Percentiles rank a stretch among this genome's conserved stretches.
Evolutionary conservation across 92 coral and sea anemone genomes (phyloP).

Genomic region (Umimayanthus chanpuru): DNA sequence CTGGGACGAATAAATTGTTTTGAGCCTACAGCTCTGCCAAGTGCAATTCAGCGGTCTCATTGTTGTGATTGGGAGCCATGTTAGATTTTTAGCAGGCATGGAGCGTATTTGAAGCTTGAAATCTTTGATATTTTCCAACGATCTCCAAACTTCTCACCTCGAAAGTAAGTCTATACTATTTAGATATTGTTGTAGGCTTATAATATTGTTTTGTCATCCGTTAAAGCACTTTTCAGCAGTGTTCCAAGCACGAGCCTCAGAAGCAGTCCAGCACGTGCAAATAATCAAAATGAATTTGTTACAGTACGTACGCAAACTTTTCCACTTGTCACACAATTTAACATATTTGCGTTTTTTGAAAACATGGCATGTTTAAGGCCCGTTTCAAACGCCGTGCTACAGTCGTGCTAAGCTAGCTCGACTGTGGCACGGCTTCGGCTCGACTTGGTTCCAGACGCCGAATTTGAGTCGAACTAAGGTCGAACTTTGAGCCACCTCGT

Average conservation of each 20-base stretch:
- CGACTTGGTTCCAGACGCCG: no score
- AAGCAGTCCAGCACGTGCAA: no score
- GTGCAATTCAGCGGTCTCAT: conserved; percentile 12
- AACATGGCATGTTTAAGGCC: no score
- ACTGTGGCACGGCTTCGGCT: no score
- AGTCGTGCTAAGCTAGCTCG: no score
- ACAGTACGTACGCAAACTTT: no score
- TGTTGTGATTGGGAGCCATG: neutral
- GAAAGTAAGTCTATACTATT: neutral
- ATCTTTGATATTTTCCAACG: neutral
- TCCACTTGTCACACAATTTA: no score
- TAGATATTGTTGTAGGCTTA: neutral
- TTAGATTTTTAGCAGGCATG: neutral
- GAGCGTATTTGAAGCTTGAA: neutral
- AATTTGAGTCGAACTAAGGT: no score
- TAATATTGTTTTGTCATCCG: neutral
- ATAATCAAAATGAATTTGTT: no score
- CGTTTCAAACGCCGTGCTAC: no score
- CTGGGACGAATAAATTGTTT: neutral
- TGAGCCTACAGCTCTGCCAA: neutral
- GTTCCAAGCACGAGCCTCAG: neutral
- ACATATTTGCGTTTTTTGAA: no score
- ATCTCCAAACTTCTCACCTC: neutral
- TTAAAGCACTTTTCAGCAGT: neutral
- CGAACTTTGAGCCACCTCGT: no score